Percentiles rank a stretch among this genome's conserved stretches.
phyloP scores from a whole-genome alignment of 2,888 invertebrate genomes.

The Heliconius hortense region DNA sequence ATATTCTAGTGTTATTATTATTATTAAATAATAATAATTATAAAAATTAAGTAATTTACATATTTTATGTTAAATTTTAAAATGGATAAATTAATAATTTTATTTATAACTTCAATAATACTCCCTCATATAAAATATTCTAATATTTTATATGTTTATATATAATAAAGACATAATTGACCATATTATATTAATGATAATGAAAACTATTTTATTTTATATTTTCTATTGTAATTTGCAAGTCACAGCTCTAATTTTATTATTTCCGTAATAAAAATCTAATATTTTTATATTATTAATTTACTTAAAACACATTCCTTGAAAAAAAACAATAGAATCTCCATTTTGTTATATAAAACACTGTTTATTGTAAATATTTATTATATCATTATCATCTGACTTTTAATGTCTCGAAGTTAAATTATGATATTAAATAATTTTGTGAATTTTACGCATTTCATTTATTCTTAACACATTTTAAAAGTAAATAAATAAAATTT shows the following conservation, averaged over 20 bases:
- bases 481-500: not conserved
- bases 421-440: not conserved
- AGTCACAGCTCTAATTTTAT: too few relatives aligned
- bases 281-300: not conserved
- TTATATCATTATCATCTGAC: not conserved
- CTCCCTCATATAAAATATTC: not conserved
- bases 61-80: slow-evolving; percentile 1
- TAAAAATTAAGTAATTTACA: not conserved
- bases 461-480: not conserved
- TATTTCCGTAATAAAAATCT: too few relatives aligned
- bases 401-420: not conserved
- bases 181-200: not conserved
- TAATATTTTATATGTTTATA: not conserved
- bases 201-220: not conserved
- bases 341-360: not conserved
- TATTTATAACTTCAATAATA: not conserved
- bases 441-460: not conserved
- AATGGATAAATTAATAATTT: not conserved
- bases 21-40: not conserved
- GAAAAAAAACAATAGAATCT: slow-evolving; percentile 24
- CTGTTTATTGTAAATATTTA: not conserved
- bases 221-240: too few relatives aligned
- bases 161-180: not conserved
- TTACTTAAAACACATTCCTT: slow-evolving; percentile 25
- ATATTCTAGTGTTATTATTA: not conserved